These are phyloP conservation scores for Pelagia noctiluca DNA, from an alignment of 30 jellyfish, hydroid and myxozoan genomes.

Conservation along the genomic window DNA sequence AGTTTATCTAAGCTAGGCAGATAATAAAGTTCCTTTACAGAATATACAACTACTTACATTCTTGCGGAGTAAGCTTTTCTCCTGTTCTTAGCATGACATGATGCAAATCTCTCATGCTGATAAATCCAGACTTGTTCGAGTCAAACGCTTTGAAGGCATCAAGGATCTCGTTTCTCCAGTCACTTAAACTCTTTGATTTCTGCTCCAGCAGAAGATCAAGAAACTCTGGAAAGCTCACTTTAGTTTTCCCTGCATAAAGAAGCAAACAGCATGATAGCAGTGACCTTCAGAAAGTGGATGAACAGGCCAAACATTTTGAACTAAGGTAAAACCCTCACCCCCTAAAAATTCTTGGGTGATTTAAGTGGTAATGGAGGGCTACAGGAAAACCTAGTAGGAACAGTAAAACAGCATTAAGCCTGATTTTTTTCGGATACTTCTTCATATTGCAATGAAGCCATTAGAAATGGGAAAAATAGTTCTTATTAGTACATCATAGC, in stretches of 20 bases:
- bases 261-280: too few relatives aligned
- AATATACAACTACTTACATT: slow-evolving; percentile 73
- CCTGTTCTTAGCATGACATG: slow-evolving; percentile 93
- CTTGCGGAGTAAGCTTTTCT: slow-evolving; percentile 78
- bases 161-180: slow-evolving; percentile 74
- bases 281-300: too few relatives aligned
- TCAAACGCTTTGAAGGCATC: slow-evolving; percentile 89
- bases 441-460: too few relatives aligned
- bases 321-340: too few relatives aligned
- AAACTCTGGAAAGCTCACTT: slow-evolving; percentile 91
- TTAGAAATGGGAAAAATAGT: background rate
- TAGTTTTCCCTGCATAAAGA: slow-evolving; percentile 83
- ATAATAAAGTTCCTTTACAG: background rate
- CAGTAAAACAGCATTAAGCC: too few relatives aligned
- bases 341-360: too few relatives aligned
- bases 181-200: slow-evolving; percentile 50
- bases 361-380: too few relatives aligned
- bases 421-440: too few relatives aligned
- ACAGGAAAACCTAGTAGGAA: too few relatives aligned
- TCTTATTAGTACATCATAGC: background rate
- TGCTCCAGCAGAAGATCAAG: slow-evolving; percentile 73
- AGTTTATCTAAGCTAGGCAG: too few relatives aligned
- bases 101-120: slow-evolving; percentile 81
- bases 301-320: too few relatives aligned
- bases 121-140: slow-evolving; percentile 54